phyloP scores from a whole-genome alignment of 1,140 invertebrate genomes.

The Venturia canescens region DNA sequence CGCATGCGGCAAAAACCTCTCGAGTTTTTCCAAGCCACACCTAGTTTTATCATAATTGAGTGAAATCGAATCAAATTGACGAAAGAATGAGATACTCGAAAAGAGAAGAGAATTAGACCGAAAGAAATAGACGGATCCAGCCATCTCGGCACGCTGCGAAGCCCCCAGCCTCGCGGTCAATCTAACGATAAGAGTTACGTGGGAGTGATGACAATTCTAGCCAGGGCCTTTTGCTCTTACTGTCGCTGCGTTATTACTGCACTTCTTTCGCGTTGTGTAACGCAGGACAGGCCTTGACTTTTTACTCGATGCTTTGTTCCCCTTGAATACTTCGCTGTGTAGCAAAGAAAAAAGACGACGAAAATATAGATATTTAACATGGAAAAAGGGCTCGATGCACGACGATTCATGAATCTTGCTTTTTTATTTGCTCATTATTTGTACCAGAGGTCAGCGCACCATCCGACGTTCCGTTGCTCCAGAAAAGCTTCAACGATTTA shows the following conservation, averaged over 20 bases:
- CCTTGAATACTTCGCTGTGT: neutral
- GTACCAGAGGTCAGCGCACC: no score
- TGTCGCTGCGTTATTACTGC: slow-evolving; percentile 38
- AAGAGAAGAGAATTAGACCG: neutral
- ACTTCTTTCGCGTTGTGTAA: slow-evolving; percentile 44
- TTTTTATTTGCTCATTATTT: no score
- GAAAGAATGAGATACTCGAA: neutral
- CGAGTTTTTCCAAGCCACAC: slow-evolving; percentile 11
- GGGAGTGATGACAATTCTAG: slow-evolving; percentile 40
- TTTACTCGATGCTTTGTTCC: slow-evolving; percentile 51
- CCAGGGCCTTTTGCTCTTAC: slow-evolving; percentile 16
- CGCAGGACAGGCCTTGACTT: slow-evolving; percentile 57
- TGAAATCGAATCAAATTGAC: slow-evolving; percentile 45
- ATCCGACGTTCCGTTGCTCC: no score
- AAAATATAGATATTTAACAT: neutral
- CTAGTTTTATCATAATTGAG: slow-evolving; percentile 38
- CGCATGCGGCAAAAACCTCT: no score
- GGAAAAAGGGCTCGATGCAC: neutral
- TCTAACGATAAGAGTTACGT: slow-evolving; percentile 43
- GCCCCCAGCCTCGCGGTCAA: slow-evolving; percentile 22
- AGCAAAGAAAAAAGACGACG: neutral
- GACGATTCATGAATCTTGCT: neutral
- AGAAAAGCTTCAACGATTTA: no score
- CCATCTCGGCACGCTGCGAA: neutral
- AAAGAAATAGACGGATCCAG: neutral